Evolutionary conservation across 2,113 vertebrate genomes (phyloP), one percentile per base, ranked within the genome.

Genomic region (Ceuthmochares aereus): DNA sequence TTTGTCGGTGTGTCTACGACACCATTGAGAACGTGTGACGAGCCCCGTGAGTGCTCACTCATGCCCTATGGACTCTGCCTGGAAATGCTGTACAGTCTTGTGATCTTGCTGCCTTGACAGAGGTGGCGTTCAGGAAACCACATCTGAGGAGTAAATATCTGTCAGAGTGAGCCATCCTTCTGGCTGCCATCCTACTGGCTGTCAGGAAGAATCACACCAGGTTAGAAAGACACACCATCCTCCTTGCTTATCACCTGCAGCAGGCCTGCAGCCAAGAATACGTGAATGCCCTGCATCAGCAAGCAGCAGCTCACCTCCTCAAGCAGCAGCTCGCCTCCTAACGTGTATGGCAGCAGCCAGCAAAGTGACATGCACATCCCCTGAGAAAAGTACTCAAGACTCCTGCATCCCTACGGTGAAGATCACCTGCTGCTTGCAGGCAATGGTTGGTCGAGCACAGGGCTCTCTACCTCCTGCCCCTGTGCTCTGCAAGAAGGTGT

Each of bases 361-460:
- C 22, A 51, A 75, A 81, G 52, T 0, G 1, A 25, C 18, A 34
- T 12, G 32, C 4, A 23, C 17, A 40, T 15, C 5, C 12, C 13
- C 56, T 26, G 10, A 63, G 66, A 75, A 60, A 47, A 0, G 45
- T 5, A 56, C 7, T 16, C 21, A 22, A 13, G 6, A 43, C 18
- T 76, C 59, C 36, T 63, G 37, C 55, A 27, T 29, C 29, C 32
- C 62, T 36, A 6, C 36, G 27, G 25, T 15, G 18, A 91, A 83
- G 67, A 76, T 37, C 45, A 37, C 36, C 40, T 63, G 55, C 68
- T 64, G 32, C n/a, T 73, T 58, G n/a, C 34, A 72, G 17, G 19
- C 1, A 3, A 17, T 26, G n/a, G 34, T 14, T 51, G 22, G 25
- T 22, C 0, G 0, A 72, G 25, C 47, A 74, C 1, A 0, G 30